Base-by-base conservation (phyloP, 2,797 vertebrate genomes). In the Poeciliopsis gracilis region DNA sequence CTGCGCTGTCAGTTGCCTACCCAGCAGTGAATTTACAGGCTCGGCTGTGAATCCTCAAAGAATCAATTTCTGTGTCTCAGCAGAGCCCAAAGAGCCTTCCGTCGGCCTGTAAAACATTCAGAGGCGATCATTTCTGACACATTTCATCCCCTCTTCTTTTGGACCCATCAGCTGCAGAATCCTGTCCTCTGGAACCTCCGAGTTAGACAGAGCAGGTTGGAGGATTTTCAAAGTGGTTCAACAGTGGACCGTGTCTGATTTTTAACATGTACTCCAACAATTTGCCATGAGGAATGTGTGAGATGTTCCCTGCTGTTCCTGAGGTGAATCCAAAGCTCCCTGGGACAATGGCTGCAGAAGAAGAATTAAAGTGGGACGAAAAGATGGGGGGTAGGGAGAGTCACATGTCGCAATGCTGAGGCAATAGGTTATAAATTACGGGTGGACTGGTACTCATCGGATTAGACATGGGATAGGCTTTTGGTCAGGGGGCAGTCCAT, bases 21-120 rank as follows among this genome's bases (percentile, higher is more conserved):
- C 75, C 45, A 70, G 70, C 12, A 67, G 73, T 38, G 53, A 78
- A 88, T 90, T 87, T 74, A 81, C 84, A 78, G 77, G 78, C 71
- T 85, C 53, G 18, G 73, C 72, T 76, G 47, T 25, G 78, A 83
- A 80, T 80, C 78, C 72, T 79, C 76, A 18, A 66, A 82, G 77
- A 72, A 83, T 89, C 75, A 79, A 46, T 87, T 79, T 81, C 78
- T 87, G 82, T 16, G 46, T 82, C 82, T 76, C 59, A 72, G 73
- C 66, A 45, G 77, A 83, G 69, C 70, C 63, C 72, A 3, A 63
- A 72, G 85, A 84, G 77, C 77, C 66, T 73, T 85, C 47, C 33
- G 3, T 45, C 23, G 38, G 75, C 30, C 73, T 72, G 81, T 84
- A 82, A 86, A 88, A 70, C 83, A 76, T 83, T 88, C 82, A 78